Evolutionary conservation across 2,113 vertebrate genomes (phyloP), one percentile per base, ranked within the genome.

Genomic region (Crotophaga sulcirostris): DNA sequence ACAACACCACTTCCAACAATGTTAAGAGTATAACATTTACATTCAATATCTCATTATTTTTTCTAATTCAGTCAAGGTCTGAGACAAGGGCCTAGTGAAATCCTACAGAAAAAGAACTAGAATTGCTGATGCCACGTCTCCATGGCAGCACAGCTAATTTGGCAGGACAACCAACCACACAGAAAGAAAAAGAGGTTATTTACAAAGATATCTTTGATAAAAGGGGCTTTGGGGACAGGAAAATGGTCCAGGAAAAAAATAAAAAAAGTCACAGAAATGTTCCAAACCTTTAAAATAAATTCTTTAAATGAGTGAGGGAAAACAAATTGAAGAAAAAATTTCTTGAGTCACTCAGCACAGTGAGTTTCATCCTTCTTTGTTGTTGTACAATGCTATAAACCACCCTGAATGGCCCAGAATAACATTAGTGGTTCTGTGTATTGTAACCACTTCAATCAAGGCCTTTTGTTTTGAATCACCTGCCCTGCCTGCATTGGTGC

Each of bases 151-250:
- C 89, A 81, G 97, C 95, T 97, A 97, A 97, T 97, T 97, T 97
- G 97, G 97, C 97, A 97, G 95, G 94, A 97, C 94, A 95, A 90
- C 94, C 91, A 92, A 96, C 91, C 10, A 11, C 85, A 87, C 77
- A 94, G 93, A 96, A 95, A 96, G 90, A 94, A 96, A 96, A 95
- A 96, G 96, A 94, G 92, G 90, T 94, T 97, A 96, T 96, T 97
- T 96, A 97, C 96, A 97, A 97, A 97, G 97, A 95, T 96, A 97
- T 96, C 97, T 97, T 97, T 97, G 94, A 98, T 96, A 91, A 93
- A 94, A 66, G 45, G 92, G 83, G 52, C 74, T 95, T 94, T 90
- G 73, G 93, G 49, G 66, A 95, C 69, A 91, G 79, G 84, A 93
- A 95, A 97, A 89, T 75, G 33, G 82, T 89, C 66, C 25, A 25